Percentiles rank a stretch among this genome's conserved stretches.
These are phyloP conservation scores for Nycteola revayana DNA, from an alignment of 2,888 invertebrate species.

Conservation along the genomic window DNA sequence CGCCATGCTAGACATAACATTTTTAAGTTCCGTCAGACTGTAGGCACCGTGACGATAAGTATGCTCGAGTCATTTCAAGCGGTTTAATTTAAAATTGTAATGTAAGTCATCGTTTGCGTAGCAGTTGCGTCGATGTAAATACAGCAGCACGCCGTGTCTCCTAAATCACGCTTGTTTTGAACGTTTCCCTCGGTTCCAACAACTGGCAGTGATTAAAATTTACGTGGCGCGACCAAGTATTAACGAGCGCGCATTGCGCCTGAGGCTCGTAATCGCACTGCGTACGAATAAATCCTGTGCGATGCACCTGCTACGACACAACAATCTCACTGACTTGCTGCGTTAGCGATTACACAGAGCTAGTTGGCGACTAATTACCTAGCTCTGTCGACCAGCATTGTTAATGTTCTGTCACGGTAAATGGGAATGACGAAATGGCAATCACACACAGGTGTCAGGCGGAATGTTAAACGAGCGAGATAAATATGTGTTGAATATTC, in stretches of 20 bases:
- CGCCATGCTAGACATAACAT: constrained; percentile 9
- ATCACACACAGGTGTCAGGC: constrained; percentile 70
- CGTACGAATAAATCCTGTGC: constrained; percentile 75
- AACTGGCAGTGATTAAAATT: constrained; percentile 80
- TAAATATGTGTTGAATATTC: constrained; percentile 80
- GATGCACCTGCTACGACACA: constrained; percentile 69
- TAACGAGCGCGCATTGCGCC: constrained; percentile 74
- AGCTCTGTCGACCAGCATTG: constrained; percentile 16
- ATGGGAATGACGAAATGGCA: constrained; percentile 55
- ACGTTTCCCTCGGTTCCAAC: constrained; percentile 71
- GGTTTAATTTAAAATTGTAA: constrained; percentile 9
- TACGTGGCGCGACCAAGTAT: constrained; percentile 78
- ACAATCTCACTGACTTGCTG: constrained; percentile 27
- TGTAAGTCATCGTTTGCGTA: constrained; percentile 26
- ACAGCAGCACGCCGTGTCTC: constrained; percentile 56
- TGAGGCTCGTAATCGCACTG: constrained; percentile 62
- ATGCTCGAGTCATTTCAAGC: constrained; percentile 1
- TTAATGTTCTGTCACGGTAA: constrained; percentile 36
- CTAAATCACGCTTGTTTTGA: constrained; percentile 78
- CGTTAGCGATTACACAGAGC: constrained; percentile 31
- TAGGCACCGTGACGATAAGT: constrained; percentile 2
- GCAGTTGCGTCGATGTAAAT: constrained; percentile 43
- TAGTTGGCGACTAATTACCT: constrained; percentile 22
- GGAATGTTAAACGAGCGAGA: constrained; percentile 72
- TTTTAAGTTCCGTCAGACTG: too few species aligned